Evolutionary conservation across 2,797 vertebrate genomes (phyloP), one percentile per base, ranked within the genome.

Genomic region (Neoniphon sammara): DNA sequence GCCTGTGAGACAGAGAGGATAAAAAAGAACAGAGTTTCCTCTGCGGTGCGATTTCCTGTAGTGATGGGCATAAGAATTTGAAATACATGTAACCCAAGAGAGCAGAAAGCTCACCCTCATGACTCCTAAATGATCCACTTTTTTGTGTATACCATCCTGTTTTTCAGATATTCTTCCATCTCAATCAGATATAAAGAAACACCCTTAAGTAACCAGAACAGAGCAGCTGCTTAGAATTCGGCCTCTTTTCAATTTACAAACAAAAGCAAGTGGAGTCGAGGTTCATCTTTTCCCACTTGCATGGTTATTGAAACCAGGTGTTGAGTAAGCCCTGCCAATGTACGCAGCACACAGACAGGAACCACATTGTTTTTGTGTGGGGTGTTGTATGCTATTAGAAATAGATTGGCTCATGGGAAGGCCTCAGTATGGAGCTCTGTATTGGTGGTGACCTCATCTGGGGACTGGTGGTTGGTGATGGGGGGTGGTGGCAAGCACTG

Each of bases 241-340:
- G 21, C 58, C 60, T 50, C 46, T 58, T 71, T 86, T 81, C 56
- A 65, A 73, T 88, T 89, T 88, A 85, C 78, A 92, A 90, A 92
- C 73, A 85, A 85, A 77, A 70, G 64, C 42, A 74, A 82, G 63
- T 77, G 55, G 70, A 86, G 67, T 39, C 36, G 76, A 82, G 84
- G 81, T 84, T 90, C 67, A 84, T 91, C 77, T 86, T 90, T 84
- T 84, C 77, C 81, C 79, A 80, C 73, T 81, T 72, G 67, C 55
- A 42, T 62, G 5, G 27, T 92, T 93, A 94, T 94, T 93, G 81
- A 88, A 94, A 93, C 89, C 93, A 94, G 91, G 91, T 92, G 92
- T 83, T 82, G 85, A 60, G 73, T 73, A 85, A 87, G 62, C 67
- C 61, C 69, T 84, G 87, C 83, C 86, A 89, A 73, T 74, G 70